phyloP scores from a whole-genome alignment of 2,797 vertebrate species.

The Myripristis murdjan region DNA sequence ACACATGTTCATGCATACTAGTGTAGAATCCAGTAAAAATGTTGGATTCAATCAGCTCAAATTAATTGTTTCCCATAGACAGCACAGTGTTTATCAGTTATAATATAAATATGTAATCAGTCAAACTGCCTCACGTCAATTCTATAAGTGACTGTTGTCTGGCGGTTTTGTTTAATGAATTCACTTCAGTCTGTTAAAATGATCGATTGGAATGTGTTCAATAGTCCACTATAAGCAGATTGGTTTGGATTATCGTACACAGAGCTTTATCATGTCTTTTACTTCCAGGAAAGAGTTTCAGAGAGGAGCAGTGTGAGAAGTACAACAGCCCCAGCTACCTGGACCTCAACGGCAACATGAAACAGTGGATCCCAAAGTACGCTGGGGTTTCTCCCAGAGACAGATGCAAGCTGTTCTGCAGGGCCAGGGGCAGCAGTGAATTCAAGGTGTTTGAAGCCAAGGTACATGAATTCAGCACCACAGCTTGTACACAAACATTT shows the following conservation, averaged over 20 bases:
- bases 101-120: too few relatives aligned
- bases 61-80: too few relatives aligned
- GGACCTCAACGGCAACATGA: slow-evolving; percentile 87
- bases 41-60: too few relatives aligned
- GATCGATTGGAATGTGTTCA: not conserved
- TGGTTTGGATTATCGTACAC: not conserved
- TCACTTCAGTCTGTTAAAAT: not conserved
- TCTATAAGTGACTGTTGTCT: too few relatives aligned
- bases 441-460: slow-evolving; percentile 98
- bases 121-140: too few relatives aligned
- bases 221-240: not conserved
- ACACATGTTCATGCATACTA: too few relatives aligned
- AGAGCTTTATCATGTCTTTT: slow-evolving; percentile 1
- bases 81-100: too few relatives aligned
- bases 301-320: slow-evolving; percentile 96
- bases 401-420: slow-evolving; percentile 95
- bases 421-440: slow-evolving; percentile 91
- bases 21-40: too few relatives aligned
- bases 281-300: slow-evolving; percentile 91
- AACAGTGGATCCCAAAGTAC: slow-evolving; percentile 97
- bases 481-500: not conserved
- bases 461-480: slow-evolving; percentile 74
- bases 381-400: slow-evolving; percentile 94
- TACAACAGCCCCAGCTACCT: slow-evolving; percentile 91
- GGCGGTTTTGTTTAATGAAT: not conserved